Conservation (phyloP, 2,888 invertebrate genomes). For the Diloba caeruleocephala region DNA sequence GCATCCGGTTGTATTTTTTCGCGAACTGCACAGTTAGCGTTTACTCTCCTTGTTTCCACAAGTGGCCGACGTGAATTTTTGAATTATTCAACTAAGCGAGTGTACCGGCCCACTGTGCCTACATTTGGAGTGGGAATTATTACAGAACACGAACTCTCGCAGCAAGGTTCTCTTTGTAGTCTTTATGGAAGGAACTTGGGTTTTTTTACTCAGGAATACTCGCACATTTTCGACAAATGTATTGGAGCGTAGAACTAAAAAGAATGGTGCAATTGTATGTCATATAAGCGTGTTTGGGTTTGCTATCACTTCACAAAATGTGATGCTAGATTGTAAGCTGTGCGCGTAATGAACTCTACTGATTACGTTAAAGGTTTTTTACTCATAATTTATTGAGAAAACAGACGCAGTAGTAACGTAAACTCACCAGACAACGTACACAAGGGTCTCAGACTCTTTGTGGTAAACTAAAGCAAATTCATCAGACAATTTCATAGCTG, state of each 20-base stretch:
- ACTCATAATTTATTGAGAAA: too few species aligned
- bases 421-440: too few species aligned
- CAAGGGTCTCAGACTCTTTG: too few species aligned
- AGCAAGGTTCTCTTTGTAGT: constrained; percentile 19
- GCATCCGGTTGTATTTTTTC: constrained; percentile 59
- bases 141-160: constrained; percentile 47
- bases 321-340: too few species aligned
- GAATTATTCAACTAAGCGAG: constrained; percentile 77
- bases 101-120: constrained; percentile 58
- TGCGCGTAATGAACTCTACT: too few species aligned
- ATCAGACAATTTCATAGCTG: too few species aligned
- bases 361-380: too few species aligned
- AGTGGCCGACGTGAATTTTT: constrained; percentile 72
- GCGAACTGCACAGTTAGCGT: constrained; percentile 60
- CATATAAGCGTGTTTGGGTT: too few species aligned
- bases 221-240: constrained; percentile 10
- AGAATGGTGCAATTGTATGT: neutral
- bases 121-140: constrained; percentile 55
- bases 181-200: constrained; percentile 30
- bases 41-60: constrained; percentile 68
- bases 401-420: too few species aligned
- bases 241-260: constrained; percentile 18
- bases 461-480: too few species aligned
- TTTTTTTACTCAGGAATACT: constrained; percentile 27
- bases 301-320: too few species aligned